Evolutionary conservation across 2,113 vertebrate genomes (phyloP).

Genomic region (Etheostoma cragini): DNA sequence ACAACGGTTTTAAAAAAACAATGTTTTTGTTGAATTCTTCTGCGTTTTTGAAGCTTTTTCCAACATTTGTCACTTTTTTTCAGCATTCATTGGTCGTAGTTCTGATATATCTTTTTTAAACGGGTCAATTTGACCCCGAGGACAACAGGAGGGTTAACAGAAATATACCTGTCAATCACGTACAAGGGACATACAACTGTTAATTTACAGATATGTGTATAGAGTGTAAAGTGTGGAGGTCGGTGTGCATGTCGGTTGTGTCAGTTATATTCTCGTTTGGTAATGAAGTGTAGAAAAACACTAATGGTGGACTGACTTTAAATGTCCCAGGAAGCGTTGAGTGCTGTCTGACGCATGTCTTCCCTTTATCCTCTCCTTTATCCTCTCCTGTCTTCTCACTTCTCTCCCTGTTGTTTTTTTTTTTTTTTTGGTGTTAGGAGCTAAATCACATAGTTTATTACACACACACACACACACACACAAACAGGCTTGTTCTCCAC

Average conservation of each 20-base stretch:
- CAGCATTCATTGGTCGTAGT: too few species aligned
- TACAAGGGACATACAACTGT: too few species aligned
- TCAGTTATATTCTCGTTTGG: not conserved
- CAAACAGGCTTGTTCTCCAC: conserved; percentile 19
- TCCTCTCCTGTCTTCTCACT: conserved; percentile 16
- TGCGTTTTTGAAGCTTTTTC: too few species aligned
- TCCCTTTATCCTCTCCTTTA: not conserved
- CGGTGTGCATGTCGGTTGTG: not conserved
- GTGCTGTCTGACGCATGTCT: not conserved
- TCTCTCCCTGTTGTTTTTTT: conserved; percentile 16
- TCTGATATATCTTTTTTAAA: too few species aligned
- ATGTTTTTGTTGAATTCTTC: too few species aligned
- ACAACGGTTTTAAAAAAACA: too few species aligned
- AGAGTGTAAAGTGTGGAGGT: not conserved
- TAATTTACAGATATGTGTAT: too few species aligned
- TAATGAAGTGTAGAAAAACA: not conserved
- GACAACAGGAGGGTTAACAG: too few species aligned
- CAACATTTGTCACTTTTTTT: too few species aligned
- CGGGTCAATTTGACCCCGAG: too few species aligned
- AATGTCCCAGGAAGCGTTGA: not conserved
- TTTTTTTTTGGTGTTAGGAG: not conserved
- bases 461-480: conserved; percentile 31
- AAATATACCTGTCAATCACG: too few species aligned
- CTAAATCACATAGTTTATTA: conserved; percentile 49
- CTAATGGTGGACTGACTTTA: not conserved